Evolutionary conservation across 2,797 vertebrate genomes (phyloP).

Genomic region (Malacoraja senta): DNA sequence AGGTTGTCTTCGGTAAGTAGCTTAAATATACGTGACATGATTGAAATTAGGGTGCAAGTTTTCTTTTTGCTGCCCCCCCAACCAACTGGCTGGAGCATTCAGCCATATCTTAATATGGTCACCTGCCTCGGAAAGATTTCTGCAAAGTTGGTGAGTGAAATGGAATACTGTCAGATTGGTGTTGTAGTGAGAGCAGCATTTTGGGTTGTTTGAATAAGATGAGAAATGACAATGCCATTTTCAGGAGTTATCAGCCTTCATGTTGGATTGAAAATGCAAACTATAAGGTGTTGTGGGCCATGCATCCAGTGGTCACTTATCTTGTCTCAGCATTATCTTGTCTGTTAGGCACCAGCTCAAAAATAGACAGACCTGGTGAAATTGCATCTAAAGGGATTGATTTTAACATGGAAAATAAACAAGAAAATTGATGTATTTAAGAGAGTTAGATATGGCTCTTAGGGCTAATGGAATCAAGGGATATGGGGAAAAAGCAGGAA

Average conservation of each 20-base stretch:
- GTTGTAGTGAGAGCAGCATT: too few species aligned
- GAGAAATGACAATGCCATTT: background rate
- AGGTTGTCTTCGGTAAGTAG: background rate
- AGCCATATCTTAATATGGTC: background rate
- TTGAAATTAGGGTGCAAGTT: background rate
- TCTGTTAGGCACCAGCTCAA: background rate
- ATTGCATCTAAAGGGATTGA: background rate
- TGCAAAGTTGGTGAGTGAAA: background rate
- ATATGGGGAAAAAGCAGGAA: too few species aligned
- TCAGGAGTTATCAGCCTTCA: background rate
- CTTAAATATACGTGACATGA: background rate
- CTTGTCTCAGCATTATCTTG: background rate
- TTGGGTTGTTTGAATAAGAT: background rate
- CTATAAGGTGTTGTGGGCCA: background rate
- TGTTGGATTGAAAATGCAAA: background rate
- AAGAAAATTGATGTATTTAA: too few species aligned
- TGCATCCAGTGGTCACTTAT: background rate
- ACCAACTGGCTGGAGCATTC: background rate
- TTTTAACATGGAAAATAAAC: background rate
- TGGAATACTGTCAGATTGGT: background rate
- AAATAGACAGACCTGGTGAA: background rate
- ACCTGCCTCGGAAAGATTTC: background rate
- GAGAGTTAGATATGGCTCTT: too few species aligned
- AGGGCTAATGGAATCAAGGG: too few species aligned
- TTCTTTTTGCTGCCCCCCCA: background rate